phyloP scores from a whole-genome alignment of 2,888 invertebrate species.

The Ophraella communa region DNA sequence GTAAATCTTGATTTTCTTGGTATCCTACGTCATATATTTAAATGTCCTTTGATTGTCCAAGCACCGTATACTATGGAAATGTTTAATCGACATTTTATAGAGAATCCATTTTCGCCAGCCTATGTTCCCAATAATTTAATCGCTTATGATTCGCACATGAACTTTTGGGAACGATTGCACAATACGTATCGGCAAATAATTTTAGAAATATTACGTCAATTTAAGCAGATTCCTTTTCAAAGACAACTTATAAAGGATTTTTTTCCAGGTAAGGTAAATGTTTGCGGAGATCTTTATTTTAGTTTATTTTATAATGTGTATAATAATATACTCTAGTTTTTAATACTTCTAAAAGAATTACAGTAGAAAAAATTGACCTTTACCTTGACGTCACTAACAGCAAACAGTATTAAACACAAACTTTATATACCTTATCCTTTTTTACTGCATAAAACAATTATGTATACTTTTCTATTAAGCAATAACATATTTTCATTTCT shows the following conservation, averaged over 20 bases:
- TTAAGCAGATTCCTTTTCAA: slow-evolving; percentile 24
- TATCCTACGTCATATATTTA: slow-evolving; percentile 21
- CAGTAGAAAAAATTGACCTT: no score
- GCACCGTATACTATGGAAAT: slow-evolving; percentile 20
- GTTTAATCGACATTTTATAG: slow-evolving; percentile 57
- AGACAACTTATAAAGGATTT: slow-evolving; percentile 8
- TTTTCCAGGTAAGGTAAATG: not conserved
- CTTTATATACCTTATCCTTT: no score
- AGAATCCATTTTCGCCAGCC: slow-evolving; percentile 59
- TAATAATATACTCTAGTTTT: no score
- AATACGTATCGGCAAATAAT: slow-evolving; percentile 57
- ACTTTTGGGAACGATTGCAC: slow-evolving; percentile 63
- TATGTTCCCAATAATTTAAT: slow-evolving; percentile 61
- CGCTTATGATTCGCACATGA: slow-evolving; percentile 57
- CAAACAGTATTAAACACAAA: no score
- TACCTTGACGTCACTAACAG: no score
- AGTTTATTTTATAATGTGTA: no score
- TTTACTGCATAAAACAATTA: no score
- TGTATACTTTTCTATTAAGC: no score
- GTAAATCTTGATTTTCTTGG: slow-evolving; percentile 45
- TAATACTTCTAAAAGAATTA: no score
- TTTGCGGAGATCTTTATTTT: no score
- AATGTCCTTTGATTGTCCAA: slow-evolving; percentile 25
- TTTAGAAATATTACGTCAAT: not conserved
- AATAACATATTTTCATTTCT: no score